A percentile compares a stretch with the other conserved stretches of the same genome.
phyloP scores from a whole-genome alignment of 2,797 vertebrate species.

The Gymnothorax javanicus region DNA sequence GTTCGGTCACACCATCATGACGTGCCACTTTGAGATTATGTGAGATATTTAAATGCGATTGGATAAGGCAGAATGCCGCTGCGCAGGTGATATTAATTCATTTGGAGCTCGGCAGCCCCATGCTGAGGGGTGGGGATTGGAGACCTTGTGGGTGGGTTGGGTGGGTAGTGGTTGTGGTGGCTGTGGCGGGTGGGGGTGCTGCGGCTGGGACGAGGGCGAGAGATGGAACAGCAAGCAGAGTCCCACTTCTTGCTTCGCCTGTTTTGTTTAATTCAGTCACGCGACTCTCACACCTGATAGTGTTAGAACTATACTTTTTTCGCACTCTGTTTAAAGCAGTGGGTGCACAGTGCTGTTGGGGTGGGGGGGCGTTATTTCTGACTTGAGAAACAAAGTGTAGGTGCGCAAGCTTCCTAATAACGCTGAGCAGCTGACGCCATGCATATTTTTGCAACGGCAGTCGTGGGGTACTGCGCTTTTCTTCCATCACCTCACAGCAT shows the following conservation, averaged over 20 bases:
- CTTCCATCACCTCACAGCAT: too few species aligned
- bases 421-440: neutral
- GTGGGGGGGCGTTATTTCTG: slow-evolving; percentile 49
- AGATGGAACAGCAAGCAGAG: neutral
- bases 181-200: neutral
- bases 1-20: slow-evolving; percentile 47
- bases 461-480: too few species aligned
- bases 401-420: slow-evolving; percentile 41
- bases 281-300: neutral
- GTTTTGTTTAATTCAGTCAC: slow-evolving; percentile 16
- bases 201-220: neutral
- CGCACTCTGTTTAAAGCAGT: slow-evolving; percentile 28
- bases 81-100: slow-evolving; percentile 36
- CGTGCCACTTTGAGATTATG: slow-evolving; percentile 73
- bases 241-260: neutral
- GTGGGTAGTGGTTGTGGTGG: neutral
- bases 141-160: neutral
- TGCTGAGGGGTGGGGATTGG: neutral
- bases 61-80: slow-evolving; percentile 59
- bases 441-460: neutral
- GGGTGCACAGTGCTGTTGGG: slow-evolving; percentile 38
- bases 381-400: slow-evolving; percentile 1
- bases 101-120: slow-evolving; percentile 11
- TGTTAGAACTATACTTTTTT: neutral
- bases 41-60: slow-evolving; percentile 77